Conservation (phyloP, 2,113 vertebrate species). For the Clupea harengus region DNA sequence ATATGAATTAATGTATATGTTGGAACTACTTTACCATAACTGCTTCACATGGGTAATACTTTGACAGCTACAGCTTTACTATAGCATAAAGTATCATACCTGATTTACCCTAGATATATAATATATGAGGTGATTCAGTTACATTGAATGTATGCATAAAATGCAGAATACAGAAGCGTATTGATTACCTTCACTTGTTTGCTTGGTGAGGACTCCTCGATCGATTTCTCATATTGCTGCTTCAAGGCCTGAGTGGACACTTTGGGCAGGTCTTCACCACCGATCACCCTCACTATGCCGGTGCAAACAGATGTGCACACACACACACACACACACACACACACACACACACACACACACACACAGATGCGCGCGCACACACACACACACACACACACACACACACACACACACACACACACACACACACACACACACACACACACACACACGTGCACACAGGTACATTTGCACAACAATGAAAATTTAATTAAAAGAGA, state of each 20-base stretch:
- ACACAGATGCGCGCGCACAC: not conserved
- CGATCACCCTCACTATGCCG: constrained; percentile 72
- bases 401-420: no score
- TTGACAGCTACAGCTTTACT: not conserved
- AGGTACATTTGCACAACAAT: not conserved
- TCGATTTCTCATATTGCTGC: constrained; percentile 87
- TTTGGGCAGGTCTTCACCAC: constrained; percentile 81
- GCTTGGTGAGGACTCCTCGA: constrained; percentile 71
- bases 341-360: constrained; percentile 1
- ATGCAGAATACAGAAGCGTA: not conserved
- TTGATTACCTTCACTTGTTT: constrained; percentile 87
- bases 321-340: not conserved
- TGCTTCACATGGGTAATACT: not conserved
- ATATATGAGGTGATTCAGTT: not conserved
- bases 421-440: no score
- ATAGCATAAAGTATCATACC: not conserved
- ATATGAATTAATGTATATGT: not conserved
- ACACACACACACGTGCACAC: no score
- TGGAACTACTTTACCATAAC: not conserved
- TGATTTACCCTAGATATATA: not conserved
- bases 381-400: not conserved
- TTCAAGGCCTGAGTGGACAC: constrained; percentile 88
- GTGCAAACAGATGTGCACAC: no score
- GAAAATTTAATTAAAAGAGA: not conserved
- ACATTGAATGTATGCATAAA: not conserved